Percentiles rank a stretch among this genome's conserved stretches.
Evolutionary conservation across 2,113 vertebrate genomes (phyloP).

Genomic region (Scytalopus superciliaris): DNA sequence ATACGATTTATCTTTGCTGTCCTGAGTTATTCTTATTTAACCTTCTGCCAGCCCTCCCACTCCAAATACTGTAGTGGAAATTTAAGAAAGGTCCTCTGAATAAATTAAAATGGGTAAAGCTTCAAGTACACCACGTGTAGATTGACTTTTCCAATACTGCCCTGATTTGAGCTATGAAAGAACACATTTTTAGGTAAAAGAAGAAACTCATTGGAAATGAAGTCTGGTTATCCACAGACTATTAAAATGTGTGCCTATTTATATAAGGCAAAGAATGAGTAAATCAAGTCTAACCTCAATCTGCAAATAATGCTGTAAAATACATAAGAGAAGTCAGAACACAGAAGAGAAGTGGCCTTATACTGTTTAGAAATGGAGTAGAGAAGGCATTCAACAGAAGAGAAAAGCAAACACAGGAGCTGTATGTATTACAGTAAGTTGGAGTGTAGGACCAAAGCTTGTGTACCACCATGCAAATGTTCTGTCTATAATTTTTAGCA

Average conservation of each 20-base stretch:
- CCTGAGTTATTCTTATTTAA: neutral
- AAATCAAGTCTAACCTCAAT: neutral
- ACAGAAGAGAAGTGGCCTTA: neutral
- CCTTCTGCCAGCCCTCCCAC: neutral
- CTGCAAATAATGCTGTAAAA: neutral
- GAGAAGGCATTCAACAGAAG: neutral
- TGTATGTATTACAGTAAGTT: neutral
- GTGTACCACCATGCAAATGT: rapidly evolving
- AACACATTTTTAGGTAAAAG: neutral
- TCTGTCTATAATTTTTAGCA: neutral
- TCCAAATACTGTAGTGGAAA: neutral
- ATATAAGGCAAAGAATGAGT: neutral
- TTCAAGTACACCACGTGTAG: neutral
- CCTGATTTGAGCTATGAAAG: neutral
- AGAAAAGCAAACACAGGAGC: neutral
- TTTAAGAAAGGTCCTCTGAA: neutral
- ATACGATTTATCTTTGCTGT: conserved; percentile 13
- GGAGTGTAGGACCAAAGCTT: neutral
- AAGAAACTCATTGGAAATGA: neutral
- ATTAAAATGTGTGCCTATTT: neutral
- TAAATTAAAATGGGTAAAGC: neutral
- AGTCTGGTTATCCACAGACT: neutral
- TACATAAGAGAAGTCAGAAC: neutral
- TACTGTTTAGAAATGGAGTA: neutral
- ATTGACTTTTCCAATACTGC: neutral